Conservation (phyloP, 2,113 vertebrate species). For the Siniperca chuatsi region DNA sequence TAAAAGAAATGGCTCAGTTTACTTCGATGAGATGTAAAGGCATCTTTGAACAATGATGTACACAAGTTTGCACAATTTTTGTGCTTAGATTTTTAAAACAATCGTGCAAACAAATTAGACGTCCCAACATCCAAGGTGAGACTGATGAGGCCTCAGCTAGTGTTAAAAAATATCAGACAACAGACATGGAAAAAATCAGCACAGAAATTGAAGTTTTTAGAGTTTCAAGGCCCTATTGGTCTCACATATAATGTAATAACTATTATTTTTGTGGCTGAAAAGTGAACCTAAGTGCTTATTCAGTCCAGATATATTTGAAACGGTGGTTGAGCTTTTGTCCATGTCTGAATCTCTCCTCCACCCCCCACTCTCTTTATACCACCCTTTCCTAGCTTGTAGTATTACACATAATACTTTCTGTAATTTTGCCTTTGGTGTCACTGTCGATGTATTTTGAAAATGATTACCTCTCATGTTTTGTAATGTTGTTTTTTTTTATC, state of each 20-base stretch:
- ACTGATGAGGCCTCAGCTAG: background rate
- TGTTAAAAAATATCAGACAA: background rate
- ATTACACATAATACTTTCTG: slow-evolving; percentile 28
- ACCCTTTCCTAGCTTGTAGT: slow-evolving; percentile 32
- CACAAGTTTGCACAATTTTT: background rate
- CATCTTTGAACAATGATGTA: background rate
- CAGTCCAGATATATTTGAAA: background rate
- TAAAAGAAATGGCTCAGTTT: background rate
- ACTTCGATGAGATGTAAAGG: slow-evolving; percentile 6
- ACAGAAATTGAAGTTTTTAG: background rate
- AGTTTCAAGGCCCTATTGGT: slow-evolving; percentile 3
- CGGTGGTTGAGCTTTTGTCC: background rate
- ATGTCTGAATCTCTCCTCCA: background rate
- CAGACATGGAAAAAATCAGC: slow-evolving; percentile 6
- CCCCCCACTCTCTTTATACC: slow-evolving; percentile 3
- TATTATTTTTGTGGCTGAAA: background rate
- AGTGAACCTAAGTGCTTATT: background rate
- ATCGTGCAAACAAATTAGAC: background rate
- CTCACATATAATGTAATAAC: background rate
- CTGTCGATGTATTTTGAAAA: slow-evolving; percentile 57
- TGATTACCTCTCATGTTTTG: slow-evolving; percentile 75
- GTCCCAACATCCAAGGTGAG: slow-evolving; percentile 7
- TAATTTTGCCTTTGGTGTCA: slow-evolving; percentile 47
- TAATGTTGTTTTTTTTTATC: slow-evolving; percentile 65
- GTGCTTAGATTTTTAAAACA: slow-evolving; percentile 14